Evolutionary conservation across 2,797 vertebrate genomes (phyloP), one percentile per base, ranked within the genome.

Genomic region (Emys orbicularis): DNA sequence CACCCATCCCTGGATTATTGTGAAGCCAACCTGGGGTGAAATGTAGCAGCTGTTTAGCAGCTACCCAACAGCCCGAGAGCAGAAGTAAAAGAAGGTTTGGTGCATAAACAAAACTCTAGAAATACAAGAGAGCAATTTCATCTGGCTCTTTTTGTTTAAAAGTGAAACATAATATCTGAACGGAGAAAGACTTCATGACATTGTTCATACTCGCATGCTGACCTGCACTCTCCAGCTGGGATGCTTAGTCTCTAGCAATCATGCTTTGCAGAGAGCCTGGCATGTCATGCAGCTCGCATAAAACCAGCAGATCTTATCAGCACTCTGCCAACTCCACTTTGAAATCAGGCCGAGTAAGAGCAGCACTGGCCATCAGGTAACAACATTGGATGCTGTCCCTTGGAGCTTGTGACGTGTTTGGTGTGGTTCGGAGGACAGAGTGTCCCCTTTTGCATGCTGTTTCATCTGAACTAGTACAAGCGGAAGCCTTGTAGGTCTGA

Each of bases 21-120:
- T 34, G 34, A 86, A 93, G 54, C 23, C 86, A 92, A 81, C 76
- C 83, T 54, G 83, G 57, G 44, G 68, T 95, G 83, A 50, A 83
- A 68, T 5, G 4, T 76, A 29, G 41, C 27, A 3, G 23, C 1
- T 18, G n/a, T 23, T 61, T 53, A 83, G 31, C 79, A 59, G 37
- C 53, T 81, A 27, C 65, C 79, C 49, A 83, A 77, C 81, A 80
- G 54, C 50, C 84, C 92, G 81, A 59, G 89, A 90, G 85, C n/a
- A 29, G 83, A 85, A 19, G 65, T 83, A 13, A 11, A 47, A 79
- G 79, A 53, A 11, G 57, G 74, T 89, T 81, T 89, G 10, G 54
- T 12, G 41, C 1, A 0, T 34, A 81, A 53, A 18, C 44, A 31
- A 86, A 94, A 41, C 27, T 89, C 81, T 81, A 95, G 74, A 74